Percentiles rank a stretch among this genome's conserved stretches.
phyloP scores from a whole-genome alignment of 2,888 invertebrate species.

The Idaea dimidiata region DNA sequence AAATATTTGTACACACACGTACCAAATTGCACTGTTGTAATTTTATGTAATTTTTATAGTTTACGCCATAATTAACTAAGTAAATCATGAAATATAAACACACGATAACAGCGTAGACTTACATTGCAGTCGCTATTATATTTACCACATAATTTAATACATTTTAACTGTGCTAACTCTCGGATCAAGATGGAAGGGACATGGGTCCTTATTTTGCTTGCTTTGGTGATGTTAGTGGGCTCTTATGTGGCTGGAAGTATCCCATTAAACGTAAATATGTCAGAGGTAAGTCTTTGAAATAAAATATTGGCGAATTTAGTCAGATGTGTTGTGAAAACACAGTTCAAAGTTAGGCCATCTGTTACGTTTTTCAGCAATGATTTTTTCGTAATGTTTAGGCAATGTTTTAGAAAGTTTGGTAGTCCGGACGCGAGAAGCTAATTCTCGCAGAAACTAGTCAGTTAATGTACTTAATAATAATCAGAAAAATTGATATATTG shows the following conservation, averaged over 20 bases:
- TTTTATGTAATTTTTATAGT: slow-evolving; percentile 1
- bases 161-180: slow-evolving; percentile 11
- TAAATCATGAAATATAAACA: slow-evolving; percentile 19
- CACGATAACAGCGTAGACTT: slow-evolving; percentile 9
- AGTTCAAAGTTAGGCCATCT: slow-evolving; percentile 18
- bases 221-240: slow-evolving; percentile 96
- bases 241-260: slow-evolving; percentile 97
- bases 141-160: slow-evolving; percentile 11
- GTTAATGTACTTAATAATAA: background rate
- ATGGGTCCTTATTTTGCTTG: slow-evolving; percentile 89
- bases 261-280: slow-evolving; percentile 95
- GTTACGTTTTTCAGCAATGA: slow-evolving; percentile 10
- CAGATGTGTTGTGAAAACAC: background rate
- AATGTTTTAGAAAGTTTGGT: slow-evolving; percentile 12
- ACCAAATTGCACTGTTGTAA: slow-evolving; percentile 10
- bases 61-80: slow-evolving; percentile 12
- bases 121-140: background rate
- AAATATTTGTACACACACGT: background rate
- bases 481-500: too few species aligned
- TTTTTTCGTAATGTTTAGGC: background rate
- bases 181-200: slow-evolving; percentile 89
- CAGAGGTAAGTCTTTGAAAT: slow-evolving; percentile 86
- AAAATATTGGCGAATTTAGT: slow-evolving; percentile 7
- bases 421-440: background rate
- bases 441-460: background rate